Base-by-base conservation (phyloP, 2,888 invertebrate genomes). In the Pseudococcus viburni region DNA sequence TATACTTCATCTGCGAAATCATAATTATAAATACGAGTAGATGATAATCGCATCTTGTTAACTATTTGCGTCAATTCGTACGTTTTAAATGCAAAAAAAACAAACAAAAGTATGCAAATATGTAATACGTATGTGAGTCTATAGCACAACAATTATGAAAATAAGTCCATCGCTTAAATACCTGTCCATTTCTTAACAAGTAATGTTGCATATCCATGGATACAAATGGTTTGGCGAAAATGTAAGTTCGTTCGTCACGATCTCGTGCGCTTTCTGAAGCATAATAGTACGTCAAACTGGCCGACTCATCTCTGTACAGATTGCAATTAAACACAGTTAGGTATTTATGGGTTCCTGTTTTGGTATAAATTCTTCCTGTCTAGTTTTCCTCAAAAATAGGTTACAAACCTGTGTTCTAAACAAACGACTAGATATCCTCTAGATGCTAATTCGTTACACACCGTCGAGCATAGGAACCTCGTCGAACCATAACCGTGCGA, bases 401-500 rank as follows among this genome's bases (percentile, higher is more conserved):
- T 33, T 59, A n/a, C 46, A 85, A 90, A 94, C 94, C 93, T 93
- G 91, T 95, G 95, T 91, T 95, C 95, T 22, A 94, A 90, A n/a
- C 93, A 93, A 3, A 93, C 94, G 0, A 95, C 94, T 12, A 95
- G 91, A 91, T 93, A 94, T 2, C 95, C 95, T 90, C 94, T 93
- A 1, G 94, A 94, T 0, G 95, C 94, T 88, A 95, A 91, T 90
- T 95, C 94, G 80, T 92, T 91, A 90, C 94, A 94, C 80, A 94
- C 92, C 5, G 93, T 92, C 42, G 94, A 93, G 90, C 94, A 94
- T n/a, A 94, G 92, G 88, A 93, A 94, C 89, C 94, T 91, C 90
- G 93, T 93, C 0, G 93, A 94, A 0, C 94, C 94, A 46, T 94
- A 92, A 0, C 95, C 95, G 91, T 95, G 95, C 0, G 94, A 94